Evolutionary conservation across 2,888 invertebrate species (phyloP).

Genomic region (Rotaria socialis): DNA sequence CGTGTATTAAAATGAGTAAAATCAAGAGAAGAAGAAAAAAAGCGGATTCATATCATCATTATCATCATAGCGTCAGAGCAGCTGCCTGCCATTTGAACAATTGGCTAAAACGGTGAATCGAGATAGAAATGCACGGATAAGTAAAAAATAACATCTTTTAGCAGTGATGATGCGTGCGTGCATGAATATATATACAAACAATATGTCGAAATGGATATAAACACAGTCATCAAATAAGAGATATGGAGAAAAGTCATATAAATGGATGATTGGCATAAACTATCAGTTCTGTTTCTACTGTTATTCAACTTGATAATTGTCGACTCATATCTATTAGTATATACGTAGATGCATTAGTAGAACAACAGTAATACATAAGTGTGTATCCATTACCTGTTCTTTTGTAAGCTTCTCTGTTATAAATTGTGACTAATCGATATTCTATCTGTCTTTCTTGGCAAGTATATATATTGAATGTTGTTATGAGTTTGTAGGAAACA

Average conservation of each 20-base stretch:
- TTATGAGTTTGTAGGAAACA: not conserved
- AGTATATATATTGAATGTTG: not conserved
- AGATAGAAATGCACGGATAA: not conserved
- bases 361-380: not conserved
- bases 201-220: constrained; percentile 13
- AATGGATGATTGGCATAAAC: not conserved
- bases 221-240: not conserved
- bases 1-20: not conserved
- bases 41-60: not conserved
- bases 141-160: not conserved
- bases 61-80: not conserved
- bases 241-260: not conserved
- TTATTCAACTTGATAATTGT: constrained; percentile 20
- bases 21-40: not conserved
- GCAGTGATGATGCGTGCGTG: not conserved
- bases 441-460: not conserved
- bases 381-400: not conserved
- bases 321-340: not conserved
- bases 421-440: not conserved
- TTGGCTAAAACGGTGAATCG: not conserved
- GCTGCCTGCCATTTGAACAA: constrained; percentile 16
- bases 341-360: not conserved
- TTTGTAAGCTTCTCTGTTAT: not conserved
- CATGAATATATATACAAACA: not conserved
- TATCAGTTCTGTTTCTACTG: not conserved